These are phyloP conservation scores for Quadroppia sp. DNA, from an alignment of 2,888 invertebrate species.

Conservation along the genomic window DNA sequence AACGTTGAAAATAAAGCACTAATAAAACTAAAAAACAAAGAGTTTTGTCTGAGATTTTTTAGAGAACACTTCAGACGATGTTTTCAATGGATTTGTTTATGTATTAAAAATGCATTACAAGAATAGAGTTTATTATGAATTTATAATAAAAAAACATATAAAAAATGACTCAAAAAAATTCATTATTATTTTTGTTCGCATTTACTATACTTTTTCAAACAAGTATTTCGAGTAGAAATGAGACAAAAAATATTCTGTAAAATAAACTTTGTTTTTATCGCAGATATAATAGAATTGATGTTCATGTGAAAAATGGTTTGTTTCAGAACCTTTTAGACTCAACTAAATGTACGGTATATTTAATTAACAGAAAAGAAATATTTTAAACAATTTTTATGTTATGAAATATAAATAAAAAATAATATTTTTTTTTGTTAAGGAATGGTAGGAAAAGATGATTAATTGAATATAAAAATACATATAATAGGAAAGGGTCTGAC, in stretches of 20 bases:
- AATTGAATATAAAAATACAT: no score
- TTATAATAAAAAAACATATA: no score
- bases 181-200: no score
- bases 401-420: background rate
- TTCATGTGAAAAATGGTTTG: background rate
- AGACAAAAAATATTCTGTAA: no score
- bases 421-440: no score
- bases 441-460: background rate
- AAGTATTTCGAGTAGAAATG: background rate
- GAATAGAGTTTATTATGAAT: background rate
- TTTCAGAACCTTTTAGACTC: background rate
- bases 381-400: background rate
- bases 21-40: constrained; percentile 1
- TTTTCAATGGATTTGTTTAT: background rate
- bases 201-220: no score
- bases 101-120: background rate
- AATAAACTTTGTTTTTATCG: no score
- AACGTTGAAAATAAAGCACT: no score
- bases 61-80: background rate
- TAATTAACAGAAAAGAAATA: background rate
- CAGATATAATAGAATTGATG: background rate
- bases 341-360: background rate
- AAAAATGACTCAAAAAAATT: no score
- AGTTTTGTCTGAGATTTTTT: background rate
- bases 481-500: background rate